These are phyloP conservation scores for Albula glossodonta DNA, from an alignment of 2,113 vertebrate species.

Conservation along the genomic window DNA sequence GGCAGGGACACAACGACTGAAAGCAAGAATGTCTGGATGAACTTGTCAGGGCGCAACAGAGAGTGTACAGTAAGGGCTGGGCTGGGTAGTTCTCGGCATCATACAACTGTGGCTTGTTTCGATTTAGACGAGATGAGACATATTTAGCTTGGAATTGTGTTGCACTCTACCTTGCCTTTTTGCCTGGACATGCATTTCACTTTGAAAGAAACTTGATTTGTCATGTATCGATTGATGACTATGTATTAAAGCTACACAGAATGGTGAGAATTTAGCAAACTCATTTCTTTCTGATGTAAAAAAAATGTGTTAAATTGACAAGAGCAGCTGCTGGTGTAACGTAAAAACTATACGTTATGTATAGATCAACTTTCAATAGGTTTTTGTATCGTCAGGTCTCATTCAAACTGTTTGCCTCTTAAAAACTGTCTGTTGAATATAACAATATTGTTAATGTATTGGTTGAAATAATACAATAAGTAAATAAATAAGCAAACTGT, in stretches of 20 bases:
- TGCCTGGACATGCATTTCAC: neutral
- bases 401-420: neutral
- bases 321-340: neutral
- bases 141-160: neutral
- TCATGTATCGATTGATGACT: too few species aligned
- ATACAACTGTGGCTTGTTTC: too few species aligned
- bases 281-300: neutral
- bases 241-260: neutral
- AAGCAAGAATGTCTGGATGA: neutral
- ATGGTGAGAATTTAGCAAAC: neutral
- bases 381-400: neutral
- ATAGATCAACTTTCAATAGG: neutral
- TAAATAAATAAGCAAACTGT: neutral
- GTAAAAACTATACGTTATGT: neutral
- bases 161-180: neutral
- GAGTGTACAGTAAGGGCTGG: neutral
- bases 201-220: too few species aligned
- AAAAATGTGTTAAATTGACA: neutral
- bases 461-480: neutral
- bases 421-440: neutral
- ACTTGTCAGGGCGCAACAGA: neutral
- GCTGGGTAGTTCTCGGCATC: too few species aligned
- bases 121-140: too few species aligned
- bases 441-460: neutral
- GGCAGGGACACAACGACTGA: too few species aligned